Base-by-base conservation (phyloP, 2,113 vertebrate species). In the Plectropomus leopardus region DNA sequence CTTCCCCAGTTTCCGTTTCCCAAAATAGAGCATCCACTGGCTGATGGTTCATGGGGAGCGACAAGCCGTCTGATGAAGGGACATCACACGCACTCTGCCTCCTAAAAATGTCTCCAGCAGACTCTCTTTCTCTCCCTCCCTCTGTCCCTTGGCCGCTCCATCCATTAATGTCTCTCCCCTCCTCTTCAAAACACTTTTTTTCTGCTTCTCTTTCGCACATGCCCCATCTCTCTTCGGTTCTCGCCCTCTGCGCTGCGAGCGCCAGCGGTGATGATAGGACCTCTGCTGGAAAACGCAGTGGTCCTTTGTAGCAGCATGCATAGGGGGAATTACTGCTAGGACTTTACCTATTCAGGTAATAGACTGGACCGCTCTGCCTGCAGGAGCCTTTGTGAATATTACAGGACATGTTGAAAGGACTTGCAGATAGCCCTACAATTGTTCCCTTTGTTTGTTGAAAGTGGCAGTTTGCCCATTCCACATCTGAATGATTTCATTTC, bases 141-240 rank as follows among this genome's bases (percentile, higher is more conserved):
- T 64, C 57, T 64, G 76, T 76, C 87, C 72, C 44, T 59, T 61
- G 72, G 84, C 76, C 81, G 73, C 72, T 72, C 55, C 68, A 32
- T 78, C 71, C 68, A 24, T 76, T 78, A 76, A n/a, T 11, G 54
- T 40, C 36, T 55, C 61, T 63, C 47, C 34, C 64, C 19, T 67
- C 53, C 36, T 68, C 78, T 71, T 61, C 65, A 78, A 72, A 48
- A 68, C 76, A 19, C 66, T 72, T n/a, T 67, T 40, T 40, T 48
- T 26, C 60, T 47, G 32, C 11, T n/a, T 48, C 36, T 80, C 73
- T 44, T 28, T 55, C 42, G 24, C 71, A 64, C 60, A 59, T 24
- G 4, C 23, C 26, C 77, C n/a, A 34, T 59, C 55, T 76, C 48
- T 24, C 73, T 47, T 68, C 53, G 42, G 0, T 11, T 45, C 26